Evolutionary conservation across 1,140 invertebrate genomes (phyloP).

Genomic region (Aporrectodea caliginosa): DNA sequence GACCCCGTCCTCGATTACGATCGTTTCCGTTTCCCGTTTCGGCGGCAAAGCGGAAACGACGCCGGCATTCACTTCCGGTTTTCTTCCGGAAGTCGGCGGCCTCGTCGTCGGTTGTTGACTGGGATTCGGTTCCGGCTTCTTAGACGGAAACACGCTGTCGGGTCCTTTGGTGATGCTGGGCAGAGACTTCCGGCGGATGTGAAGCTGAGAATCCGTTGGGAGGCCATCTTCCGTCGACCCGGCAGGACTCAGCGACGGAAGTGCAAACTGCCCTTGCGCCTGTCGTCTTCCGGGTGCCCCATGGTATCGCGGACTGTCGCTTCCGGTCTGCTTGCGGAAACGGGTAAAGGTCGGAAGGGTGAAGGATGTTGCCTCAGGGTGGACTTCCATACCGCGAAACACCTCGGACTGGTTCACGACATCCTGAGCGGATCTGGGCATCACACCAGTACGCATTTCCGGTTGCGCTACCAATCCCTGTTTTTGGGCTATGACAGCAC

Average conservation of each 20-base stretch:
- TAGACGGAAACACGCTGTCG: not conserved
- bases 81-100: not conserved
- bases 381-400: too few relatives aligned
- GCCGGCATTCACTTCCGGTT: not conserved
- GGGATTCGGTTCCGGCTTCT: not conserved
- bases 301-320: too few relatives aligned
- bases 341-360: too few relatives aligned
- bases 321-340: too few relatives aligned
- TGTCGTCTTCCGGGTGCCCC: too few relatives aligned
- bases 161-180: conserved; percentile 35
- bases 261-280: not conserved
- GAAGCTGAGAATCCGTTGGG: not conserved
- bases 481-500: too few relatives aligned
- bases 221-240: not conserved
- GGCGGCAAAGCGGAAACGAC: conserved; percentile 15
- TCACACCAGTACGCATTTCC: too few relatives aligned
- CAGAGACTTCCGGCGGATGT: conserved; percentile 48
- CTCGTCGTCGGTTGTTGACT: not conserved
- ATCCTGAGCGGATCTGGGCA: too few relatives aligned
- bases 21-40: conserved; percentile 42
- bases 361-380: too few relatives aligned
- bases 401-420: too few relatives aligned
- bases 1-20: conserved; percentile 56
- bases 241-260: not conserved
- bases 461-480: too few relatives aligned